Conservation (phyloP, 2,797 vertebrate genomes). For the Rhodeus uyekii region DNA sequence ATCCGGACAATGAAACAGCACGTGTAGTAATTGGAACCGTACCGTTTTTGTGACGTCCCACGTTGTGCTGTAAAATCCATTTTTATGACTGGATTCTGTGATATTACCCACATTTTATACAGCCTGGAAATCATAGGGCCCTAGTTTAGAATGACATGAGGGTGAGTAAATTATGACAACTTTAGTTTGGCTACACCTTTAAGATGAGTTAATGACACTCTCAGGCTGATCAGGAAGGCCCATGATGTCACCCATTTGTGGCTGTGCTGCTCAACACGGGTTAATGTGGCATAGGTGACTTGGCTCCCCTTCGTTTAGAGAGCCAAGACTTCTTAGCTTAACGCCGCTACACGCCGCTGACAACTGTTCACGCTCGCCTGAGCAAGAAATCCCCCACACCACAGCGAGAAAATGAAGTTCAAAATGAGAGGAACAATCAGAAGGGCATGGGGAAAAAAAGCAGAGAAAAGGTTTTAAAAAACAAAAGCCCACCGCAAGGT, state of each 20-base stretch:
- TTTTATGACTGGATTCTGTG: not conserved
- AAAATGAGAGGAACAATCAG: constrained; percentile 46
- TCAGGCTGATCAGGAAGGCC: not conserved
- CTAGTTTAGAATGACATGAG: not conserved
- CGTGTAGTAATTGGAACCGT: not conserved
- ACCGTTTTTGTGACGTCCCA: not conserved
- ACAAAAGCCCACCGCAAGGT: constrained; percentile 40
- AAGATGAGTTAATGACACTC: not conserved
- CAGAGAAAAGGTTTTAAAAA: constrained; percentile 56
- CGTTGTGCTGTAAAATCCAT: not conserved
- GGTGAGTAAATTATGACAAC: not conserved
- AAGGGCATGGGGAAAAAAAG: constrained; percentile 54
- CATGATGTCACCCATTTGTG: constrained; percentile 45
- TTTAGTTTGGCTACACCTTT: not conserved
- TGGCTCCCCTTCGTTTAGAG: constrained; percentile 64
- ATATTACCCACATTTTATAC: not conserved
- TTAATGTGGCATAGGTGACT: constrained; percentile 66
- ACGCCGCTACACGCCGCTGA: constrained; percentile 56
- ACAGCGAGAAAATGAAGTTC: constrained; percentile 64
- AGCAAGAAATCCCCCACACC: constrained; percentile 68
- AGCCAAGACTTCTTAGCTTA: constrained; percentile 51
- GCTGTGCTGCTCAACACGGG: constrained; percentile 48
- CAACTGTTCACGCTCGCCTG: constrained; percentile 71
- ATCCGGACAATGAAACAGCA: not conserved
- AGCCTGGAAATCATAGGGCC: not conserved